phyloP scores from a whole-genome alignment of 2,888 invertebrate species.

The Apoderus coryli region DNA sequence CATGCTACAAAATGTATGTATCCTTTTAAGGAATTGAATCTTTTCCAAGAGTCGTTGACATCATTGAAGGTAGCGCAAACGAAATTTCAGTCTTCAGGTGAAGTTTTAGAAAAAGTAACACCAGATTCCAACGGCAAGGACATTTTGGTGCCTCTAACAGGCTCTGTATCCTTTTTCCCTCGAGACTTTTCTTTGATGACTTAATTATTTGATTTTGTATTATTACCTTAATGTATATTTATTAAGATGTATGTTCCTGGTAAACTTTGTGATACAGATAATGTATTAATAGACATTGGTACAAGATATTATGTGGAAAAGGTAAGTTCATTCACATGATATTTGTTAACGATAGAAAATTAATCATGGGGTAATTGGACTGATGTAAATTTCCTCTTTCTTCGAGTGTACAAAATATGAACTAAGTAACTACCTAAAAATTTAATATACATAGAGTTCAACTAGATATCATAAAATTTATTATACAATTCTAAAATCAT shows the following conservation, averaged over 20 bases:
- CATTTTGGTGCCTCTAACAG: conserved; percentile 86
- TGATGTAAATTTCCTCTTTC: too few species aligned
- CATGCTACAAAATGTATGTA: too few species aligned
- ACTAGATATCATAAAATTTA: too few species aligned
- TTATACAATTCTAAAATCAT: too few species aligned
- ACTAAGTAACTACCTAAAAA: too few species aligned
- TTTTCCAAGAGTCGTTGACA: conserved; percentile 82
- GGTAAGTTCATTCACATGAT: conserved; percentile 39
- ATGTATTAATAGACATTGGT: conserved; percentile 89
- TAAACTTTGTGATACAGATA: conserved; percentile 64
- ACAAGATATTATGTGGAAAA: conserved; percentile 95
- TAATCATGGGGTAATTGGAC: too few species aligned
- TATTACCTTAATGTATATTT: conserved; percentile 17
- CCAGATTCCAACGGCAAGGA: conserved; percentile 65
- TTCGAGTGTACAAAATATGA: too few species aligned
- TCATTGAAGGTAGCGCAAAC: conserved; percentile 80
- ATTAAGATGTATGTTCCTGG: conserved; percentile 88
- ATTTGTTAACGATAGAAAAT: conserved; percentile 1
- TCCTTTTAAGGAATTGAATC: conserved; percentile 67
- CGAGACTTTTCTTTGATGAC: too few species aligned
- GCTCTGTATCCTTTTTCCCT: conserved; percentile 57
- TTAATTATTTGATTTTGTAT: conserved; percentile 3
- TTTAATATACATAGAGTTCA: too few species aligned
- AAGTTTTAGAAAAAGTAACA: conserved; percentile 66
- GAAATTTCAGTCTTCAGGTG: conserved; percentile 80